These are phyloP conservation scores for Hyphantria cunea DNA, from an alignment of 1,140 invertebrate genomes.

Conservation along the genomic window DNA sequence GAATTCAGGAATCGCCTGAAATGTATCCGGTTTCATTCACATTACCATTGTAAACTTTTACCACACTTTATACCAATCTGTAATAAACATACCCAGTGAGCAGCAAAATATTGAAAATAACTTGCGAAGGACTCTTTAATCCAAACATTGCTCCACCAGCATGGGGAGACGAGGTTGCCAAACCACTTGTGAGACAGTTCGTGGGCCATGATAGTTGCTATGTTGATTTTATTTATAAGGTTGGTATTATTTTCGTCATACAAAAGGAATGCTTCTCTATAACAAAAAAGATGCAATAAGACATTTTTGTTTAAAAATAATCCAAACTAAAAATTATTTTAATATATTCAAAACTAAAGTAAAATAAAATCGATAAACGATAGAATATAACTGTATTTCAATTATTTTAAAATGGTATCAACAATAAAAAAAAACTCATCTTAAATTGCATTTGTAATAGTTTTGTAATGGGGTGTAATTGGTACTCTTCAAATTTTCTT, in stretches of 20 bases:
- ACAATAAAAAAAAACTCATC: too few species aligned
- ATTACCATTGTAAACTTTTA: too few species aligned
- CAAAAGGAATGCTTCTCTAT: conserved; percentile 84
- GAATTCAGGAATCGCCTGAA: conserved; percentile 73
- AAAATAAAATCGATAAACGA: too few species aligned
- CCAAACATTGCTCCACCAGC: conserved; percentile 88
- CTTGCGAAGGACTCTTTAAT: conserved; percentile 88
- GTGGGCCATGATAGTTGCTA: conserved; percentile 84
- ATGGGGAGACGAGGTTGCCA: conserved; percentile 86
- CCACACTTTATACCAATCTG: too few species aligned
- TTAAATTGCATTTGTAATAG: too few species aligned
- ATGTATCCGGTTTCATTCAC: neutral
- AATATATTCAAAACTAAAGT: too few species aligned
- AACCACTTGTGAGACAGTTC: conserved; percentile 87
- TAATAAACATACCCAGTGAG: conserved; percentile 64
- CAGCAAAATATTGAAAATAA: conserved; percentile 85
- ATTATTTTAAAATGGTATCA: too few species aligned
- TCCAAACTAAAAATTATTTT: too few species aligned
- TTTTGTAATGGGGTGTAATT: too few species aligned
- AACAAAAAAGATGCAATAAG: neutral
- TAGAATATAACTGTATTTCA: too few species aligned
- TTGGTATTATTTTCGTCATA: conserved; percentile 80
- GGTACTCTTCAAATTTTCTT: too few species aligned
- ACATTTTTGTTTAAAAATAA: too few species aligned
- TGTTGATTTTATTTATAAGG: conserved; percentile 71